A percentile compares a stretch with the other conserved stretches of the same genome.
phyloP scores from a whole-genome alignment of 2,113 vertebrate species.

The Mandrillus leucophaeus region DNA sequence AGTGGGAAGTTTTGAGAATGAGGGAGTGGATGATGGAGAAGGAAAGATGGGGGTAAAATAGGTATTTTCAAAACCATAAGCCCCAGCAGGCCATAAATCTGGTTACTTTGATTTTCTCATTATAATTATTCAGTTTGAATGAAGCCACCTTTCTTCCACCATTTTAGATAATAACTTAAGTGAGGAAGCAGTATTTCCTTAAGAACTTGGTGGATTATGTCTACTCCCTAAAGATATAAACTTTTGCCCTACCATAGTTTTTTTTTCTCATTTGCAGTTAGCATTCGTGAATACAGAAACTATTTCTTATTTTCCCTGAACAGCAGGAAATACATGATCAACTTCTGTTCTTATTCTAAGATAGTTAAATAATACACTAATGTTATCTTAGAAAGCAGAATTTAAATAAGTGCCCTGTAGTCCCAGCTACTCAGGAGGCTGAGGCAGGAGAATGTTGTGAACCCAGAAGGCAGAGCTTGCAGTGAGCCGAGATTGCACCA shows the following conservation, averaged over 20 bases:
- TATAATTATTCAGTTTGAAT: slow-evolving; percentile 14
- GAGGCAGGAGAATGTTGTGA: no score
- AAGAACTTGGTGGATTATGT: background rate
- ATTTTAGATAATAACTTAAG: background rate
- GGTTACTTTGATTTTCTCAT: background rate
- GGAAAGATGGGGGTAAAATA: background rate
- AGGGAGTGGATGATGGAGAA: background rate
- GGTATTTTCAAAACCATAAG: background rate
- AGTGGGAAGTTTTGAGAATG: background rate
- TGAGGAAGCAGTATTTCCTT: slow-evolving; percentile 5
- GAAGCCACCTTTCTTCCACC: background rate
- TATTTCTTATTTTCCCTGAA: slow-evolving; percentile 19
- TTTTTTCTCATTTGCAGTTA: slow-evolving; percentile 23
- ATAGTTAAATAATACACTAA: slow-evolving; percentile 33
- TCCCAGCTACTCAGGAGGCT: no score
- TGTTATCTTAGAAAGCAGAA: slow-evolving; percentile 28
- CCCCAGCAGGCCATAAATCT: background rate
- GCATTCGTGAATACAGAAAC: slow-evolving; percentile 5
- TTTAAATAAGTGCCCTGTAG: background rate
- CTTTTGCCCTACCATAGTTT: background rate
- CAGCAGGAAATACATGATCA: background rate
- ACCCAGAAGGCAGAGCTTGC: no score
- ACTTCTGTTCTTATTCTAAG: slow-evolving; percentile 17
- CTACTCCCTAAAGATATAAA: background rate
- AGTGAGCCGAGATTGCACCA: no score